Percentiles rank a stretch among this genome's conserved stretches.
Conservation (phyloP, 2,888 invertebrate species). For the Meliscaeva auricollis region DNA sequence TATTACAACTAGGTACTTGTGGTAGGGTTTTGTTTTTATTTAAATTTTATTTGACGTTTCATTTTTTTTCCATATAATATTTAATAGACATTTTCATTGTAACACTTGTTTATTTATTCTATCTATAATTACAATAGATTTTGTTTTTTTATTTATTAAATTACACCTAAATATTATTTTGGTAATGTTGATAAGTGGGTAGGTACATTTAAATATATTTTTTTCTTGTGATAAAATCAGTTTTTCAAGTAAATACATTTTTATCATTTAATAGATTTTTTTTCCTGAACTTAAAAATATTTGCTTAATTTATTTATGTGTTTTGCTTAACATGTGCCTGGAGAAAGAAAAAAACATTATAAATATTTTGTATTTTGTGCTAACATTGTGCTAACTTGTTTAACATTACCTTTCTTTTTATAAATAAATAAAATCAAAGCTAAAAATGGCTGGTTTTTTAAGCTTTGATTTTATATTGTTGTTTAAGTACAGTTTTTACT, state of each 20-base stretch:
- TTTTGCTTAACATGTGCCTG: constrained; percentile 43
- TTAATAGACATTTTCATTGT: constrained; percentile 57
- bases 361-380: background rate
- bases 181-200: background rate
- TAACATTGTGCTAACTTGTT: constrained; percentile 2
- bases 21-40: constrained; percentile 22
- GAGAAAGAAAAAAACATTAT: background rate
- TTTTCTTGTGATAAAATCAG: constrained; percentile 29
- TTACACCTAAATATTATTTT: constrained; percentile 5
- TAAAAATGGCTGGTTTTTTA: constrained; percentile 39
- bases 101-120: constrained; percentile 53
- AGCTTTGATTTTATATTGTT: constrained; percentile 34
- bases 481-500: background rate
- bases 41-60: constrained; percentile 6
- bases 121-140: constrained; percentile 24
- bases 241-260: background rate
- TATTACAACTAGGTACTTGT: constrained; percentile 61
- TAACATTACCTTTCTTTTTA: background rate
- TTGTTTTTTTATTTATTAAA: background rate
- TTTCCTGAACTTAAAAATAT: background rate
- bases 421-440: constrained; percentile 1
- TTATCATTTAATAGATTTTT: background rate
- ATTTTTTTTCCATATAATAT: constrained; percentile 29
- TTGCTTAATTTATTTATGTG: constrained; percentile 26
- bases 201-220: constrained; percentile 2